Evolutionary conservation across 2,113 vertebrate species (phyloP), one percentile per base, ranked within the genome.

Genomic region (Neopipo cinnamomea): DNA sequence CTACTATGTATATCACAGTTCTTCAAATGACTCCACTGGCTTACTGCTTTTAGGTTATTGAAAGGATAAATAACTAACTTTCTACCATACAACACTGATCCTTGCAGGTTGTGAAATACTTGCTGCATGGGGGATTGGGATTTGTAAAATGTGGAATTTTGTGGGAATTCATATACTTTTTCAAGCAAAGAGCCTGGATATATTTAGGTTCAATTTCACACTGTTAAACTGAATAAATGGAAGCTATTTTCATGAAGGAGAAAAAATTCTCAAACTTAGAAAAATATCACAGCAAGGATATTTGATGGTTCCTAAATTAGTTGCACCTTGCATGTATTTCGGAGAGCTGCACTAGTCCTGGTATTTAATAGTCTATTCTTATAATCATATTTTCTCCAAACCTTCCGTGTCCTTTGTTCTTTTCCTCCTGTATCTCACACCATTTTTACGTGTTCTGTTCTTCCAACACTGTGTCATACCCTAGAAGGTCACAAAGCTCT

Each of bases 91-190:
- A 62, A 13, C 11, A 39, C 41, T 50, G 44, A 53, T 62, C 67
- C 42, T 61, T 88, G 52, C 35, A 80, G 49, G 47, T 56, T 65
- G 20, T 47, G 31, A 86, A 72, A 59, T 52, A 74, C 44, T 70
- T 9, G 1, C 35, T 21, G 5, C 1, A 0, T 25, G 46, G 1
- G 47, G 22, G 39, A 68, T 39, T 52, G 74, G 19, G 53, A 44
- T 79, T 61, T 66, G 63, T 80, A 77, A 89, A 92, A 58, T 1
- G 0, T 23, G 23, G 28, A 74, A 91, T 13, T 79, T 6, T 47
- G 11, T 13, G 42, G 59, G 63, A 91, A 83, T 85, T 88, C 28
- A 55, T 66, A 20, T 12, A 37, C 14, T 89, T 74, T 28, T 65
- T 77, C 15, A 39, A 61, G 86, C 18, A 67, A 85, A n/a, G 52